Percentiles rank a stretch among this genome's conserved stretches.
Conservation (phyloP, 2,113 vertebrate genomes). For the Channa argus region DNA sequence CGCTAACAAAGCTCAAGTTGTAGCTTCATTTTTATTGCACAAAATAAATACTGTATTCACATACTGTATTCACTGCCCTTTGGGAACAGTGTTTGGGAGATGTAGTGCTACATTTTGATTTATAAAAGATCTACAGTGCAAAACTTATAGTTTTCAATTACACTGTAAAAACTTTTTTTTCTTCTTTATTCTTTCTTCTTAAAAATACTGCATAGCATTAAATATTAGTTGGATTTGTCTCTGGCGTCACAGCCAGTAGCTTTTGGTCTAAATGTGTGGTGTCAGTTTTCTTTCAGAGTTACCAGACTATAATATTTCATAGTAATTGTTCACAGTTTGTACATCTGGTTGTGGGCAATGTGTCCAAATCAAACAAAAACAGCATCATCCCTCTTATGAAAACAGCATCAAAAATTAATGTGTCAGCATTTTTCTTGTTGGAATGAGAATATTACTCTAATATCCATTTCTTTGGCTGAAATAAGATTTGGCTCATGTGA, state of each 20-base stretch:
- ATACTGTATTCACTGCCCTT: no score
- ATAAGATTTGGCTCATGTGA: slow-evolving; percentile 62
- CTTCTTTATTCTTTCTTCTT: background rate
- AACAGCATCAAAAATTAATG: slow-evolving; percentile 38
- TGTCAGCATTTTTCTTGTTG: slow-evolving; percentile 1
- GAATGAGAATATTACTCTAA: slow-evolving; percentile 39
- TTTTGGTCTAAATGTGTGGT: slow-evolving; percentile 1
- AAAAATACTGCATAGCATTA: slow-evolving; percentile 3
- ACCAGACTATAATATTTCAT: background rate
- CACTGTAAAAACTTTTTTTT: no score
- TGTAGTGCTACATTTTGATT: background rate
- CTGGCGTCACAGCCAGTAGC: slow-evolving; percentile 1
- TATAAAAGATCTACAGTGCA: background rate
- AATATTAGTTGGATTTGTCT: slow-evolving; percentile 27
- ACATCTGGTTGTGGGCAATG: slow-evolving; percentile 30
- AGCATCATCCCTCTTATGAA: slow-evolving; percentile 20
- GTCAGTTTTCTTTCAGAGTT: slow-evolving; percentile 34
- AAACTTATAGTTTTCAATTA: background rate
- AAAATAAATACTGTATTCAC: no score
- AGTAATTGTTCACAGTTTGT: slow-evolving; percentile 27
- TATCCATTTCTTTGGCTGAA: slow-evolving; percentile 45
- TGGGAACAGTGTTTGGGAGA: no score
- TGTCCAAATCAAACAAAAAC: slow-evolving; percentile 1
- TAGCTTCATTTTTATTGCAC: no score
- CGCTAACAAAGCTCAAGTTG: no score